A percentile compares a stretch with the other conserved stretches of the same genome.
phyloP scores from a whole-genome alignment of 2,888 invertebrate genomes.

The Apoda limacodes region DNA sequence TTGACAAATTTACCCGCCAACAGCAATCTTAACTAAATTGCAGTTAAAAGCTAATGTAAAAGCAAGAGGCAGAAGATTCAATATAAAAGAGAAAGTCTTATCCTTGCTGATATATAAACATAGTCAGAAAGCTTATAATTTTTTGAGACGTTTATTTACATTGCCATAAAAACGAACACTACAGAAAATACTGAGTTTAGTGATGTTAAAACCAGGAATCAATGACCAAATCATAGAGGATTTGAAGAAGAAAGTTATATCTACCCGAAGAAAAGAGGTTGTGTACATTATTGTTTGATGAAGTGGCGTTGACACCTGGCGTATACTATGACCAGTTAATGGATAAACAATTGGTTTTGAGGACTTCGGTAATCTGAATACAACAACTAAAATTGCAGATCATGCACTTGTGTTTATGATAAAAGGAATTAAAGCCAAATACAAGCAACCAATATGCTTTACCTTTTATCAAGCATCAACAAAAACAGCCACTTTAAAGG shows the following conservation, averaged over 20 bases:
- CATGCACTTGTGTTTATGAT: constrained; percentile 16
- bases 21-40: too few relatives aligned
- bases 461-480: too few relatives aligned
- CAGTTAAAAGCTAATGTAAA: too few relatives aligned
- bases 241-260: constrained; percentile 2
- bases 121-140: too few relatives aligned
- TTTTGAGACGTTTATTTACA: constrained; percentile 7
- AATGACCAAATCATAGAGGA: constrained; percentile 6
- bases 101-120: too few relatives aligned
- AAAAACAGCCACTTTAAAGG: too few relatives aligned
- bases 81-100: too few relatives aligned
- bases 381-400: too few relatives aligned
- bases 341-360: constrained; percentile 3
- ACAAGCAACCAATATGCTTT: too few relatives aligned
- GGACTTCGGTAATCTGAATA: neutral
- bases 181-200: constrained; percentile 8
- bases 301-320: constrained; percentile 3
- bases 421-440: constrained; percentile 8
- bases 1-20: too few relatives aligned
- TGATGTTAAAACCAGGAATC: constrained; percentile 9
- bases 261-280: constrained; percentile 4
- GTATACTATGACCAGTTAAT: neutral
- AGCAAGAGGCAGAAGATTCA: too few relatives aligned
- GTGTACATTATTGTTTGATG: constrained; percentile 4
- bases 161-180: constrained; percentile 9